These are phyloP conservation scores for Podarcis raffonei DNA, from an alignment of 2,113 vertebrate genomes.

Conservation along the genomic window DNA sequence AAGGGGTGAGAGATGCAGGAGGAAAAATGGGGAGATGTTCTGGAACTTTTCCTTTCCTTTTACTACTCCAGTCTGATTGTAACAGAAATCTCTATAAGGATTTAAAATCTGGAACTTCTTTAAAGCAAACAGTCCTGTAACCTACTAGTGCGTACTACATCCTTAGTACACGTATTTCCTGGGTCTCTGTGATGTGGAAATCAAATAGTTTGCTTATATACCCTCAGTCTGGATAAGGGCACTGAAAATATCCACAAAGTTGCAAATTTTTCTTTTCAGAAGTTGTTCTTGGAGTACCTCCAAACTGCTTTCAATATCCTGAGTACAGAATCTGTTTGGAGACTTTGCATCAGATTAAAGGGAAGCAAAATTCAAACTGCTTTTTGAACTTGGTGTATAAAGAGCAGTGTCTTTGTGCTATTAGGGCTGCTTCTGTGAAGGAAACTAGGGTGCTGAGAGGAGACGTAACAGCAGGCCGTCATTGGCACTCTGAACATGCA, in stretches of 20 bases:
- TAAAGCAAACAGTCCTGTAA: neutral
- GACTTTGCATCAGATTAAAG: neutral
- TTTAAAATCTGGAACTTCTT: neutral
- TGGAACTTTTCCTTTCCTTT: neutral
- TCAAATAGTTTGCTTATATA: neutral
- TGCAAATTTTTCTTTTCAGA: neutral
- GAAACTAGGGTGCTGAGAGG: neutral
- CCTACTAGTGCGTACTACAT: neutral
- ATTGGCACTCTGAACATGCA: neutral
- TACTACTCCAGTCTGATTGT: neutral
- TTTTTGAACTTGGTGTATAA: neutral
- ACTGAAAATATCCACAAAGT: neutral
- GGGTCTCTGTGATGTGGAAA: neutral
- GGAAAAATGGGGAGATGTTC: neutral
- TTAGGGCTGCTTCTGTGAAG: neutral
- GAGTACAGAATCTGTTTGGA: neutral
- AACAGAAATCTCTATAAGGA: neutral
- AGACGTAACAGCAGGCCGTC: neutral
- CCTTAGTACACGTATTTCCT: neutral
- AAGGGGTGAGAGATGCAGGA: neutral
- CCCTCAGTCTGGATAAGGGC: neutral
- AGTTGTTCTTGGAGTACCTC: neutral
- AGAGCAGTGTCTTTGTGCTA: neutral
- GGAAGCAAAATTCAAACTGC: neutral
- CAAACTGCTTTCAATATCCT: neutral